These are phyloP conservation scores for Huso huso DNA, from an alignment of 2,797 vertebrate genomes.

Conservation along the genomic window DNA sequence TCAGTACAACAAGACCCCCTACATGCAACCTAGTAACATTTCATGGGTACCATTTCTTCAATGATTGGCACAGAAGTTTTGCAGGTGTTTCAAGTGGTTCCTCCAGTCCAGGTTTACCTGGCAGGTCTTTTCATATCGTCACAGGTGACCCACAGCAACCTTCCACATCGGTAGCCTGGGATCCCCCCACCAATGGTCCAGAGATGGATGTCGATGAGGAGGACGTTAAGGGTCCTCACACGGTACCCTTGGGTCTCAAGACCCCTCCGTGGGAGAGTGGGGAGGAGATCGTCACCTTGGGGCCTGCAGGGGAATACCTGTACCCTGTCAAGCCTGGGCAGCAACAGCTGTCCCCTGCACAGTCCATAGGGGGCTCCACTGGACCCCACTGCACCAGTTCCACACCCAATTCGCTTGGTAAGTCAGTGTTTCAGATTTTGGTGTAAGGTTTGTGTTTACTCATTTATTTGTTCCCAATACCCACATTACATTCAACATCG, in stretches of 20 bases:
- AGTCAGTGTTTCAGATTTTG: no score
- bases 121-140: background rate
- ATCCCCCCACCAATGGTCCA: constrained; percentile 22
- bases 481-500: no score
- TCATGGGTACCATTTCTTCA: no score
- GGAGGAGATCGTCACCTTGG: constrained; percentile 37
- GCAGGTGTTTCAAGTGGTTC: no score
- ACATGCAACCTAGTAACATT: no score
- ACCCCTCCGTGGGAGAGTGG: constrained; percentile 26
- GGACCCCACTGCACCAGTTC: constrained; percentile 23
- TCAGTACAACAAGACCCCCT: no score
- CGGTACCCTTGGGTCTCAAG: constrained; percentile 16
- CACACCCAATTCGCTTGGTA: no score
- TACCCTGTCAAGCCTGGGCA: constrained; percentile 35
- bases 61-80: no score
- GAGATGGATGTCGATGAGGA: constrained; percentile 20
- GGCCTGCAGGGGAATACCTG: constrained; percentile 38
- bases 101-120: no score
- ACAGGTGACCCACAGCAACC: constrained; percentile 19
- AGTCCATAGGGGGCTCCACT: constrained; percentile 18
- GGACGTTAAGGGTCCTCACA: constrained; percentile 17
- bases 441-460: no score
- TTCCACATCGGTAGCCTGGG: constrained; percentile 20
- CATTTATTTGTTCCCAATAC: no score
- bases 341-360: constrained; percentile 20